Evolutionary conservation across 1,140 invertebrate genomes (phyloP), one percentile per base, ranked within the genome.

Genomic region (Drosophila seguyi): DNA sequence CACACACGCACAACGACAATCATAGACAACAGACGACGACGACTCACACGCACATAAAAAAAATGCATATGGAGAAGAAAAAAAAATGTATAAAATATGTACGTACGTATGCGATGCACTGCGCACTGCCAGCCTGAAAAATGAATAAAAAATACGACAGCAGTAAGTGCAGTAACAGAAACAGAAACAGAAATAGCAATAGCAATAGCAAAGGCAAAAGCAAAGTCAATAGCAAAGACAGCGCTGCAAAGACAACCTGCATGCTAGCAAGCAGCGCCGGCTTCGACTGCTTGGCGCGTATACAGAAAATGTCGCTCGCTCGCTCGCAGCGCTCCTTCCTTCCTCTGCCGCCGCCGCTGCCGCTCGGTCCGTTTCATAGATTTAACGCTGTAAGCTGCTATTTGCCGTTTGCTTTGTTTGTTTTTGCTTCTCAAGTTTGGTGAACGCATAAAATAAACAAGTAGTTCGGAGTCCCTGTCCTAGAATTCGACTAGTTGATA

Each of bases 261-360:
- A 68, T 68, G 67, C 67, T 10, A 5, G 29, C 57, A 74, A 61
- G 60, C 60, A 42, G 58, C 29, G 48, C 13, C n/a, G 3, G n/a
- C 47, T 50, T 60, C 61, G 63, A 74, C 67, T 52, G 66, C 72
- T 66, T 66, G 60, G 48, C 66, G 73, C 53, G 68, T 82, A 78
- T 78, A 84, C 81, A 85, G 81, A 84, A 85, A 84, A 88, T 88
- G 80, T 88, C 76, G 84, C 71, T 83, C 60, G 39, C 53, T 82
- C 18, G 25, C 39, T 22, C 50, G 29, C 25, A n/a, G 14, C 44
- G 27, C 44, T 77, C 67, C 62, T 42, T 71, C 20, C 20, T 13
- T 75, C 44, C 67, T 76, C 34, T 7, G 10, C n/a, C 45, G 14
- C 14, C 16, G 44, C 22, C 22, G 20, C n/a, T n/a, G n/a, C 47